Percentiles rank a stretch among this genome's conserved stretches.
Evolutionary conservation across 2,113 vertebrate species (phyloP).

Genomic region (Barbus barbus): DNA sequence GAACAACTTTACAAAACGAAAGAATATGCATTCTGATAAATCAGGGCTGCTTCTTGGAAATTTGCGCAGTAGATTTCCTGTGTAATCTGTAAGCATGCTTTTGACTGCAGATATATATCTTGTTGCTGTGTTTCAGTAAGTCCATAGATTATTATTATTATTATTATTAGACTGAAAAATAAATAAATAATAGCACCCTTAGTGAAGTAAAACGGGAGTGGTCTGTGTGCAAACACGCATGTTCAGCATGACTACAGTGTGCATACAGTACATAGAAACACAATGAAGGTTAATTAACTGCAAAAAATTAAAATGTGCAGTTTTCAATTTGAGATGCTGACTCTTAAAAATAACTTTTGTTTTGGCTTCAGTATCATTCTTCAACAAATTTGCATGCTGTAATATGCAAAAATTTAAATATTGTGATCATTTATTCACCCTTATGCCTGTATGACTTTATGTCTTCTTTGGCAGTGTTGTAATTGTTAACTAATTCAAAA

Average conservation of each 20-base stretch:
- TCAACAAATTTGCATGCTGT: background rate
- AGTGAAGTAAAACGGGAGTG: background rate
- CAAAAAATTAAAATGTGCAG: background rate
- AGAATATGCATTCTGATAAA: background rate
- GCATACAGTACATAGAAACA: conserved; percentile 44
- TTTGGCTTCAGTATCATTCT: background rate
- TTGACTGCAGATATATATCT: background rate
- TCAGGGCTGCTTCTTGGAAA: background rate
- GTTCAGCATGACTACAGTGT: conserved; percentile 20
- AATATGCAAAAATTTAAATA: background rate
- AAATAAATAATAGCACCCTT: background rate
- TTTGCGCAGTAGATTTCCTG: background rate
- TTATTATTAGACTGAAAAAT: background rate
- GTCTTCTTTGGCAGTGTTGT: background rate
- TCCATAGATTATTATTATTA: too few species aligned
- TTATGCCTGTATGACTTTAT: background rate
- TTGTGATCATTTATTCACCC: background rate
- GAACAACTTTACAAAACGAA: background rate
- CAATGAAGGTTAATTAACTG: background rate
- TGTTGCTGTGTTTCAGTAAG: background rate
- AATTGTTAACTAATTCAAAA: background rate
- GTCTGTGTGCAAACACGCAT: background rate
- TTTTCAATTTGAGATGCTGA: background rate
- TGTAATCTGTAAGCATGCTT: background rate
- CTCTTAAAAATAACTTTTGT: background rate